These are phyloP conservation scores for Nyctereutes procyonoides DNA, from an alignment of 2,113 vertebrate genomes.

Conservation along the genomic window DNA sequence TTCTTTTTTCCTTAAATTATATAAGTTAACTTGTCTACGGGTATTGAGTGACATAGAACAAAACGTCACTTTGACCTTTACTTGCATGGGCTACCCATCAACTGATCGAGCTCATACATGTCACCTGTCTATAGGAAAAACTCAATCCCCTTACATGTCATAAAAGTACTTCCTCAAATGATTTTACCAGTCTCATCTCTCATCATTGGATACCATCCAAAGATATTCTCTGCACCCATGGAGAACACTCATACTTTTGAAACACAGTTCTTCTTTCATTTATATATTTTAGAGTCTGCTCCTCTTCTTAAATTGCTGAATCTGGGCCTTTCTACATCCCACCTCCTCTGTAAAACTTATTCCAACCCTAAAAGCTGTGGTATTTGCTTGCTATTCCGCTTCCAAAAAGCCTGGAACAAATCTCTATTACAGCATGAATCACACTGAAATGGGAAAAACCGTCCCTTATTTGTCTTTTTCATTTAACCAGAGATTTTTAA, in stretches of 20 bases:
- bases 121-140: not conserved
- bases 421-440: not conserved
- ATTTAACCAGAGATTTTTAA: not conserved
- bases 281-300: not conserved
- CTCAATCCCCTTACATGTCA: not conserved
- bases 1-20: not conserved
- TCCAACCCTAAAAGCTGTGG: not conserved
- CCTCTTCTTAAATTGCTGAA: not conserved
- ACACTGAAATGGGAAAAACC: not conserved
- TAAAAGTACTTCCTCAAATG: not conserved
- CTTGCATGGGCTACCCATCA: not conserved
- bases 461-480: not conserved
- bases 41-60: not conserved
- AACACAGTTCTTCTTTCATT: not conserved
- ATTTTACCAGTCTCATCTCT: not conserved
- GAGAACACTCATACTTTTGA: not conserved
- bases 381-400: not conserved
- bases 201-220: not conserved
- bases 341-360: not conserved
- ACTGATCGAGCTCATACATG: not conserved
- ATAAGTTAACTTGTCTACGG: not conserved
- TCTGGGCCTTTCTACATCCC: not conserved
- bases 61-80: not conserved
- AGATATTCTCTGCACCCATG: not conserved
- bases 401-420: not conserved